Percentiles rank a stretch among this genome's conserved stretches.
Evolutionary conservation across 37 sponge, comb jelly and placozoan species (phyloP).

Genomic region (Ephydatia muelleri): DNA sequence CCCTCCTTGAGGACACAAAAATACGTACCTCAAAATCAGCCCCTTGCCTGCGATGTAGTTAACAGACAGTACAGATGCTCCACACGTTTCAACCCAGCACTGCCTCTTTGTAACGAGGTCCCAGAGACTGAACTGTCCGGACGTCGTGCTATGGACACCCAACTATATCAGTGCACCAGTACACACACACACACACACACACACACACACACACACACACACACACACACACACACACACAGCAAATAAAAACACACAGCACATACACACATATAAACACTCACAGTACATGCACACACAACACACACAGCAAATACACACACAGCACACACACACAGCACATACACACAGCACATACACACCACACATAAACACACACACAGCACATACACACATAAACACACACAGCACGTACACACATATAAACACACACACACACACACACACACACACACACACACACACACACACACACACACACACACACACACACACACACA

Average conservation of each 20-base stretch:
- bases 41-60: background rate
- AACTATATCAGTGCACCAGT: background rate
- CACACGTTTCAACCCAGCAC: slow-evolving; percentile 9
- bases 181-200: slow-evolving; percentile 25
- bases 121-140: slow-evolving; percentile 34
- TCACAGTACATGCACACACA: no score
- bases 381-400: slow-evolving; percentile 2
- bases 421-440: slow-evolving; percentile 23
- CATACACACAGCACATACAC: no score
- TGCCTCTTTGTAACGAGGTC: slow-evolving; percentile 27
- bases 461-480: slow-evolving; percentile 26
- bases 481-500: slow-evolving; percentile 27
- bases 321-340: no score
- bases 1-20: background rate
- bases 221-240: no score
- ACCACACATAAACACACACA: slow-evolving; percentile 15
- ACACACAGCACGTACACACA: slow-evolving; percentile 21
- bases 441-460: slow-evolving; percentile 28
- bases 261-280: no score
- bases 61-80: background rate
- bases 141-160: slow-evolving; percentile 14
- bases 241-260: no score
- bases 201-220: slow-evolving; percentile 17
- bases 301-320: no score
- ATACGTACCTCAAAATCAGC: background rate